Evolutionary conservation across 2,888 invertebrate genomes (phyloP).

Genomic region (Isotomurus palustris): DNA sequence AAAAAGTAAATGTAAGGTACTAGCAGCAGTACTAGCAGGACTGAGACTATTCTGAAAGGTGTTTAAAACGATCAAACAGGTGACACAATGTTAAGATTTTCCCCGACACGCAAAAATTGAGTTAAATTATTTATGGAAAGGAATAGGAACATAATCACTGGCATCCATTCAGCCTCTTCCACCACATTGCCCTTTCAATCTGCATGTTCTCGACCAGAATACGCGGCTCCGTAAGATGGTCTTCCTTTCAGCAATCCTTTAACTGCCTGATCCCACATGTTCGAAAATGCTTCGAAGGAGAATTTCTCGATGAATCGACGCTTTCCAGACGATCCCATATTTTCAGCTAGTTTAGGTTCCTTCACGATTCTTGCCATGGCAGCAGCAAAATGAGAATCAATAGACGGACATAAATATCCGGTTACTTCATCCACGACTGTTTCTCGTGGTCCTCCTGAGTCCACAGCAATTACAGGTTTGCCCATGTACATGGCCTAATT

Average conservation of each 20-base stretch:
- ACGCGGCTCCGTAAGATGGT: too few species aligned
- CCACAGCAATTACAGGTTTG: constrained; percentile 90
- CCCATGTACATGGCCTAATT: constrained; percentile 78
- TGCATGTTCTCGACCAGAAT: background rate
- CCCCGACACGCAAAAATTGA: too few species aligned
- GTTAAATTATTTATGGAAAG: too few species aligned
- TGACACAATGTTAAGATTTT: too few species aligned
- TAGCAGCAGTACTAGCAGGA: too few species aligned
- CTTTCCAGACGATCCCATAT: constrained; percentile 71
- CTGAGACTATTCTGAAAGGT: too few species aligned
- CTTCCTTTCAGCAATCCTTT: constrained; percentile 31
- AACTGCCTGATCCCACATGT: constrained; percentile 59
- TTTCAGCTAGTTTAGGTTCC: constrained; percentile 58
- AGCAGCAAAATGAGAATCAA: constrained; percentile 65
- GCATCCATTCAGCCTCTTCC: too few species aligned
- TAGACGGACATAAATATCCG: constrained; percentile 72
- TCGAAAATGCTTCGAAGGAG: constrained; percentile 74
- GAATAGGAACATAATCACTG: too few species aligned
- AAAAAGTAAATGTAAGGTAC: too few species aligned
- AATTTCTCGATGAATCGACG: constrained; percentile 72
- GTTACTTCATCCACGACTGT: constrained; percentile 76
- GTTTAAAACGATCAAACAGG: too few species aligned
- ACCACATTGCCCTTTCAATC: too few species aligned
- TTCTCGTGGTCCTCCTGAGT: constrained; percentile 93
- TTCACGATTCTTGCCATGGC: constrained; percentile 68